These are phyloP conservation scores for Papilio xuthus DNA, from an alignment of 1,140 invertebrate species.

Conservation along the genomic window DNA sequence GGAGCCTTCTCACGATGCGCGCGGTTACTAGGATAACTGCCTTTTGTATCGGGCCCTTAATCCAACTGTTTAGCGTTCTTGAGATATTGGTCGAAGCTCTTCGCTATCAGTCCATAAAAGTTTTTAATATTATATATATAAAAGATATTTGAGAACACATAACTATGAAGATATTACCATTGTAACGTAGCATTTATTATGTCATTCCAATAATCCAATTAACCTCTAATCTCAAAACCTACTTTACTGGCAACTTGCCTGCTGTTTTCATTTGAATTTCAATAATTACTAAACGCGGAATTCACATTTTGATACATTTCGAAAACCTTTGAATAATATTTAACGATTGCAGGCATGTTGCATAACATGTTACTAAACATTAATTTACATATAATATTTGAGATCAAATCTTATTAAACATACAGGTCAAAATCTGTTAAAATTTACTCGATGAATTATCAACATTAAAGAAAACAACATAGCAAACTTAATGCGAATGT, in stretches of 20 bases:
- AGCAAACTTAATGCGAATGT: too few species aligned
- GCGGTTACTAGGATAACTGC: too few species aligned
- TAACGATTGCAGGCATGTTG: background rate
- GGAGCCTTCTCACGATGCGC: too few species aligned
- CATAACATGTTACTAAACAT: conserved; percentile 14
- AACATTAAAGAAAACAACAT: too few species aligned
- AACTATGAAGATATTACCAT: background rate
- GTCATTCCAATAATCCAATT: background rate
- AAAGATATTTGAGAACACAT: background rate
- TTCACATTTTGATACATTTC: conserved; percentile 9
- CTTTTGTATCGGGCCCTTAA: too few species aligned
- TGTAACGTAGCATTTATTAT: background rate
- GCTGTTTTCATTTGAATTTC: conserved; percentile 11
- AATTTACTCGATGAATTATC: too few species aligned
- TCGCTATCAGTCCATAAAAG: too few species aligned
- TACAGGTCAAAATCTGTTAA: too few species aligned
- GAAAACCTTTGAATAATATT: conserved; percentile 18
- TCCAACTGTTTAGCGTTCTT: too few species aligned
- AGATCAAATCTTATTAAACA: too few species aligned
- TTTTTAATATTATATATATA: too few species aligned
- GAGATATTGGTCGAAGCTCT: too few species aligned
- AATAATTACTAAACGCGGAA: conserved; percentile 18
- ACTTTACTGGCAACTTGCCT: background rate
- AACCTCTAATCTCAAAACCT: conserved; percentile 20
- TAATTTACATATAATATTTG: background rate